Evolutionary conservation across 2,113 vertebrate species (phyloP), one percentile per base, ranked within the genome.

Genomic region (Amia ocellicauda): DNA sequence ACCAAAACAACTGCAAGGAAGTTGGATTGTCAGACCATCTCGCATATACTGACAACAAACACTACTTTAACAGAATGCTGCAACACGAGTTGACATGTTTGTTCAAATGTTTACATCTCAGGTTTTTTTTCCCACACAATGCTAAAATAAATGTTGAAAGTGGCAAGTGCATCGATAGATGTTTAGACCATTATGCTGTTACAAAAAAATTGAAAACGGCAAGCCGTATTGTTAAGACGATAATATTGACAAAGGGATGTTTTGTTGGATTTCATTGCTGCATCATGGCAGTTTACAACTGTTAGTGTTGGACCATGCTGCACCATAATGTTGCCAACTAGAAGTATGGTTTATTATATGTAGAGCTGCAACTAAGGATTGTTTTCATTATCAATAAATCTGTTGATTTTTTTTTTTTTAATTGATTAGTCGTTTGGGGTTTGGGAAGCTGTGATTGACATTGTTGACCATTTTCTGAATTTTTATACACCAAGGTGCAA

Each of bases 1-100:
- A 49, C 45, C 45, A 49, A 49, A 49, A 49, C 45, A 49, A 49
- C 45, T 49, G 45, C 45, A 49, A 49, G 45, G 45, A 49, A 49
- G 45, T 7, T 49, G 45, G 45, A 49, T 49, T 49, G 45, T 49
- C 45, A 49, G 45, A 49, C 45, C 45, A 16, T 49, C 7, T 49
- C 19, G 45, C 45, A 49, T 49, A 49, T 49, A 49, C 45, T 49
- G 45, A 16, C 45, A 49, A n/a, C n/a, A n/a, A n/a, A n/a, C n/a
- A n/a, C n/a, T n/a, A n/a, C 45, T 49, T 49, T 13, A 49, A 49
- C n/a, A n/a, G n/a, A n/a, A n/a, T n/a, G n/a, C n/a, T n/a, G n/a
- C n/a, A n/a, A n/a, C n/a, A 49, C 16, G 19, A 49, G 45, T 49
- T 49, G 45, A 49, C 45, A 49, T 10, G 45, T 49, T 49, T 49